Base-by-base conservation (phyloP, 2,113 vertebrate genomes). In the Scolopax mira region DNA sequence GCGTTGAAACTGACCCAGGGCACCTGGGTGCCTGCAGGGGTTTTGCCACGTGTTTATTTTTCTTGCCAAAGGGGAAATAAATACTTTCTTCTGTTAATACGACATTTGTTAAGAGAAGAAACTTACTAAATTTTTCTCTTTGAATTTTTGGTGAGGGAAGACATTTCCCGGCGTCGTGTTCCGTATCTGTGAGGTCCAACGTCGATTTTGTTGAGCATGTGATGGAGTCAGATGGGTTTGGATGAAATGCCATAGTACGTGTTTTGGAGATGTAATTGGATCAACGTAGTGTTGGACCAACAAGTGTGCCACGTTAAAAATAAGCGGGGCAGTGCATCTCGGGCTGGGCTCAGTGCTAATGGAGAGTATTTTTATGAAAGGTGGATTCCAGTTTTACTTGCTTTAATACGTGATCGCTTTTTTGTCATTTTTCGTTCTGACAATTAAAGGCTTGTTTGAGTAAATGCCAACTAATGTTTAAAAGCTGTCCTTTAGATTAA, bases 181-280 rank as follows among this genome's bases (percentile, higher is more conserved):
- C 11, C 0, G 1, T 18, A 16, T 7, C 57, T 16, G 6, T 28
- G 54, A 77, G 49, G 9, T 39, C 28, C 48, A 10, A 1, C 22
- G 3, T 65, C 11, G 60, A 0, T 65, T 72, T 54, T 49, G 57
- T 44, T 69, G 24, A 23, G 25, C 2, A n/a, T 0, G 0, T 10
- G 39, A 7, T 52, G 35, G 18, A 61, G 23, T 75, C 33, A 81
- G 52, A 13, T 14, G 24, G 39, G 12, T 80, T 74, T 60, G 31
- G 54, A 7, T 52, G 65, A 44, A 41, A 23, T 18, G 42, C 22
- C 4, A 0, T 31, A 12, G 55, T 16, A 11, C 1, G 0, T 51
- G 1, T 48, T 85, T 62, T 74, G 46, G 51, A 55, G 39, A 12
- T 7, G 49, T 16, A 3, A 30, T 51, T 77, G 17, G 37, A n/a